These are phyloP conservation scores for Drosophila miranda DNA, from an alignment of 1,140 invertebrate genomes.

Conservation along the genomic window DNA sequence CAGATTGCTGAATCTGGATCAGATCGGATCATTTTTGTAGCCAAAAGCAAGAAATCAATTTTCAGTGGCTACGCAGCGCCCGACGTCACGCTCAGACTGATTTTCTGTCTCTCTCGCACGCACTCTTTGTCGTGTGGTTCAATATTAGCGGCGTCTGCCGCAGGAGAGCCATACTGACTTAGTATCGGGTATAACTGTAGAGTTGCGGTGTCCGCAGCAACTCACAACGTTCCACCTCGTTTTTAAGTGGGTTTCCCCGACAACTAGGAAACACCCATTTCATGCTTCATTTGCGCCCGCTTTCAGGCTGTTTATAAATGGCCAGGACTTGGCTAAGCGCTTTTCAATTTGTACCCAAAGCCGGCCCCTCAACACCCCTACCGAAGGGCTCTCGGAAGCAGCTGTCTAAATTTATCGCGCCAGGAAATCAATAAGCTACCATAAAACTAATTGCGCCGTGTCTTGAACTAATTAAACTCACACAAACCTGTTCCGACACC, in stretches of 20 bases:
- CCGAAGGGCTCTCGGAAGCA: not conserved
- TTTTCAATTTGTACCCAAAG: conserved; percentile 31
- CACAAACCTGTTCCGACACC: conserved; percentile 20
- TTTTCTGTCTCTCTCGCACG: no score
- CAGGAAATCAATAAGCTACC: conserved; percentile 69
- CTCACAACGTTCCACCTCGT: no score
- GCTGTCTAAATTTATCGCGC: conserved; percentile 64
- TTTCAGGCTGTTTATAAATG: conserved; percentile 37
- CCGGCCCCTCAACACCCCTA: not conserved
- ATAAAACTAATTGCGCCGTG: conserved; percentile 74
- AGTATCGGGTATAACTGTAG: no score
- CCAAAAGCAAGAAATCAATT: no score
- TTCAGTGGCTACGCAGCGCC: no score
- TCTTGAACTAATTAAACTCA: conserved; percentile 75
- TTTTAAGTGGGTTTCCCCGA: conserved; percentile 24
- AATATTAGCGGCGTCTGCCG: no score
- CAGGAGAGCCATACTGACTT: no score
- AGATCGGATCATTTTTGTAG: no score
- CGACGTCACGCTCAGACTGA: no score
- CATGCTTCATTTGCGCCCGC: conserved; percentile 25
- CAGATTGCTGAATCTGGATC: no score
- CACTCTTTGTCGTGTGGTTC: no score
- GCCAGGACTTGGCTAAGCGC: conserved; percentile 38
- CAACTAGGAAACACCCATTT: conserved; percentile 8
- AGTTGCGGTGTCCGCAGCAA: no score